A percentile compares a stretch with the other conserved stretches of the same genome.
Evolutionary conservation across 2,888 invertebrate species (phyloP).

Genomic region (Onthophagus sagittarius): DNA sequence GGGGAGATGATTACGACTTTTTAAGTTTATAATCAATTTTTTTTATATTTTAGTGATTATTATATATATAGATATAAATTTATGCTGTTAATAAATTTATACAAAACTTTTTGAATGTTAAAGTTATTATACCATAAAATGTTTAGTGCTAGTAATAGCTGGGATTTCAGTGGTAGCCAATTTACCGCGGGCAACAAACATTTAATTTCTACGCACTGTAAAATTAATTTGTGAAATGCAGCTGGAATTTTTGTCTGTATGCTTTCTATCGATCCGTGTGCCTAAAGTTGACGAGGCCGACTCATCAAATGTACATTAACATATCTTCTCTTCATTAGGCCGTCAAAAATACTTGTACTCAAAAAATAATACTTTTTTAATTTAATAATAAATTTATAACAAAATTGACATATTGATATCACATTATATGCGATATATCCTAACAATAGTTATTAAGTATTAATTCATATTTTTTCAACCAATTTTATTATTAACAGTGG

Average conservation of each 20-base stretch:
- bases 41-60: too few relatives aligned
- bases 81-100: too few relatives aligned
- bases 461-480: too few relatives aligned
- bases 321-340: constrained; percentile 3
- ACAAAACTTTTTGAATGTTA: too few relatives aligned
- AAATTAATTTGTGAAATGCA: not conserved
- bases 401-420: not conserved
- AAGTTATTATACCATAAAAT: too few relatives aligned
- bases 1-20: too few relatives aligned
- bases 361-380: not conserved
- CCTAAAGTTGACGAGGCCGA: not conserved
- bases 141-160: too few relatives aligned
- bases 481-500: too few relatives aligned
- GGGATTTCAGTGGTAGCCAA: not conserved
- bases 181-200: not conserved
- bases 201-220: not conserved
- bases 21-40: too few relatives aligned
- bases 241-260: not conserved
- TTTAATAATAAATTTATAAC: not conserved
- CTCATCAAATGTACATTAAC: constrained; percentile 11
- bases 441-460: too few relatives aligned
- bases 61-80: too few relatives aligned
- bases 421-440: too few relatives aligned
- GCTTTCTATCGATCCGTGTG: not conserved
- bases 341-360: not conserved